A percentile compares a stretch with the other conserved stretches of the same genome.
phyloP scores from a whole-genome alignment of 2,888 invertebrate genomes.

The Melinopterus prodromus region DNA sequence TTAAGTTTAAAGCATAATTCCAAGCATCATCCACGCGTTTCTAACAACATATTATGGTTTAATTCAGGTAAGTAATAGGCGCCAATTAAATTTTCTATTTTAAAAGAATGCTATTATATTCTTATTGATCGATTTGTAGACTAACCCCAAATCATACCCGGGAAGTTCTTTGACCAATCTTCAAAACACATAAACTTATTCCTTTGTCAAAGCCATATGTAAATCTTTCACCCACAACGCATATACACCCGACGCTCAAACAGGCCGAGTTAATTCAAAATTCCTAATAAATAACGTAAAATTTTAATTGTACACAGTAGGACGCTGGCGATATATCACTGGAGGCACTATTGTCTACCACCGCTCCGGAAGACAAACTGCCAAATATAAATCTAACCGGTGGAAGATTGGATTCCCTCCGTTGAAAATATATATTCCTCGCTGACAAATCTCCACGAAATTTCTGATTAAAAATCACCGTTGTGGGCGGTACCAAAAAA shows the following conservation, averaged over 20 bases:
- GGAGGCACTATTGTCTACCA: constrained; percentile 41
- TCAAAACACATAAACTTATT: not conserved
- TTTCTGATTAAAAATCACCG: constrained; percentile 30
- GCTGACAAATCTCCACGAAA: constrained; percentile 45
- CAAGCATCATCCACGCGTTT: too few relatives aligned
- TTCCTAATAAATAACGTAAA: constrained; percentile 48
- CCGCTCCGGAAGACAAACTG: constrained; percentile 43
- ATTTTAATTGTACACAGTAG: constrained; percentile 49
- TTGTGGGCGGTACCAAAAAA: constrained; percentile 12
- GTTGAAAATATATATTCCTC: constrained; percentile 45
- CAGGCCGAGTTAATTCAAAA: constrained; percentile 35
- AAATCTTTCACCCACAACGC: not conserved
- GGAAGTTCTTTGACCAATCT: not conserved
- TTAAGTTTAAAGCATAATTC: too few relatives aligned
- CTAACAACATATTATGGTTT: too few relatives aligned
- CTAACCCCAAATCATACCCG: not conserved
- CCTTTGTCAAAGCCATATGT: not conserved
- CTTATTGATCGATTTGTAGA: too few relatives aligned
- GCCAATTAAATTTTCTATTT: too few relatives aligned
- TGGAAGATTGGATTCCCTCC: constrained; percentile 42
- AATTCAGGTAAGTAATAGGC: too few relatives aligned
- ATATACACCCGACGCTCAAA: not conserved
- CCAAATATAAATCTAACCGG: constrained; percentile 46
- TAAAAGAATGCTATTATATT: too few relatives aligned
- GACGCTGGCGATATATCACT: constrained; percentile 46